These are phyloP conservation scores for Parazoanthus atlanticus DNA, from an alignment of 92 coral and sea anemone species.

Conservation along the genomic window DNA sequence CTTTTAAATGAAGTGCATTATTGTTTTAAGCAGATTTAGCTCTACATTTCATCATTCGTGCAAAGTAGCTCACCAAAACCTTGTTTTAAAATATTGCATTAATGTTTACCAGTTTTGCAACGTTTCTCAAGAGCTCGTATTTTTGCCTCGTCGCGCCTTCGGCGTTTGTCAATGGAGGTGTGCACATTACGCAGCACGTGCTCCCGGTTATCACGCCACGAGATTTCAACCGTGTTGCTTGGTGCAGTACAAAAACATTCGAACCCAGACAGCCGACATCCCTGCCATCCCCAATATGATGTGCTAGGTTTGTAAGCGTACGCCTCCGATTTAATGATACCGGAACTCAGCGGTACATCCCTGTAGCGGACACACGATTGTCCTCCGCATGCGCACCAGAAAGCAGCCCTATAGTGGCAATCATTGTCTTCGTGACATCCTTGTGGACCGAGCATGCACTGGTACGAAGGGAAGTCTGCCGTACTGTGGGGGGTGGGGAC, in stretches of 20 bases:
- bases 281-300: background rate
- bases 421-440: slow-evolving; percentile 53
- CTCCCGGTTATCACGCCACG: slow-evolving; percentile 22
- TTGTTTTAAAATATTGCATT: background rate
- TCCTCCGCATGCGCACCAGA: slow-evolving; percentile 31
- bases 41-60: background rate
- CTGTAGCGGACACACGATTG: background rate
- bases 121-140: slow-evolving; percentile 15
- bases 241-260: background rate
- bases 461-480: slow-evolving; percentile 47
- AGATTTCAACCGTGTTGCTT: slow-evolving; percentile 1
- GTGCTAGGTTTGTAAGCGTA: background rate
- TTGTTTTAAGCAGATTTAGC: no score
- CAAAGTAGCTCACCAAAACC: background rate
- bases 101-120: background rate
- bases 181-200: slow-evolving; percentile 17
- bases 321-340: background rate
- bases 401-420: slow-evolving; percentile 41
- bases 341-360: background rate
- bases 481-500: slow-evolving; percentile 25
- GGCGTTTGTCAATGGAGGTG: background rate
- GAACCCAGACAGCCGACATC: background rate
- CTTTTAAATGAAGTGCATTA: no score
- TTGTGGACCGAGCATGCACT: slow-evolving; percentile 42
- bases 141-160: slow-evolving; percentile 15